Conservation (phyloP, 23 tunicate species). For the Ascidia mentula region DNA sequence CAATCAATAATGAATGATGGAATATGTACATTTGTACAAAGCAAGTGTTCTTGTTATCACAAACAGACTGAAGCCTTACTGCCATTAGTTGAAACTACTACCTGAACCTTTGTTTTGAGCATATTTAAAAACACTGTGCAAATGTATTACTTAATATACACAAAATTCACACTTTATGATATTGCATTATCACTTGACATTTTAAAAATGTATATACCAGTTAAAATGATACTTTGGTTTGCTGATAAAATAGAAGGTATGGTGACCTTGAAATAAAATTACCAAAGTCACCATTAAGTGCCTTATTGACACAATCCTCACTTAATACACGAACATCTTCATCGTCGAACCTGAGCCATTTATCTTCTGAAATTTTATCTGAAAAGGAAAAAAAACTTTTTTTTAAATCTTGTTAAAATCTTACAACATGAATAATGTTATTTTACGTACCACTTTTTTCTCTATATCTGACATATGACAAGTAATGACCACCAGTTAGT, state of each 20-base stretch:
- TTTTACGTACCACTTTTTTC: neutral
- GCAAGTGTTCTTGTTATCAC: conserved; percentile 10
- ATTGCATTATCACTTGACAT: neutral
- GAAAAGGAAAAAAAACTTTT: no score
- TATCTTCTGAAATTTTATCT: conserved; percentile 20
- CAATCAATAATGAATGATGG: neutral
- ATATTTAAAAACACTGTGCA: neutral
- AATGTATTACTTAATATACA: no score
- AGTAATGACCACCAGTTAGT: conserved; percentile 66
- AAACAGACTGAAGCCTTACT: conserved; percentile 6
- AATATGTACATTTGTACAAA: neutral
- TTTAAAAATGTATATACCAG: neutral
- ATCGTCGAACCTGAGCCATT: conserved; percentile 74
- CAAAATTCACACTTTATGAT: no score
- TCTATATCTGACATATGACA: conserved; percentile 49
- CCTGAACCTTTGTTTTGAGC: neutral
- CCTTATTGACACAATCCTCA: conserved; percentile 26
- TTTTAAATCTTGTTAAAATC: no score
- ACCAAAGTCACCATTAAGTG: conserved; percentile 34
- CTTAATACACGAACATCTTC: conserved; percentile 33
- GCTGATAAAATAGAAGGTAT: conserved; percentile 64
- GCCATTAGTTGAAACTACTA: neutral
- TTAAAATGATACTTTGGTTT: neutral
- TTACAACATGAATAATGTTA: neutral
- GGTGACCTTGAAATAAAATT: conserved; percentile 37